These are phyloP conservation scores for Morpho achilles DNA, from an alignment of 2,888 invertebrate genomes.

Conservation along the genomic window DNA sequence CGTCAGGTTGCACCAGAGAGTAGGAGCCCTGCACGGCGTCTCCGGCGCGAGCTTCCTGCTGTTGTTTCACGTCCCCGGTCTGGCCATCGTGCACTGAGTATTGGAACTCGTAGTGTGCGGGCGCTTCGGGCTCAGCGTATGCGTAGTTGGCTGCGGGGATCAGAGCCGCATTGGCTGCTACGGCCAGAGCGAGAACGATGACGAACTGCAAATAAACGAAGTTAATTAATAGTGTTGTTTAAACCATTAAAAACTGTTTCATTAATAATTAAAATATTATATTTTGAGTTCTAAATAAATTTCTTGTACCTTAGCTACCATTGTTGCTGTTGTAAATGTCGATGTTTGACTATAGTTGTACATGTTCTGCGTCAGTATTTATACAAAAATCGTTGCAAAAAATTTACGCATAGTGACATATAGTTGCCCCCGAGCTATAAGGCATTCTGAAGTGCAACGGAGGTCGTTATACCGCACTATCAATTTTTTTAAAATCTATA, in stretches of 20 bases:
- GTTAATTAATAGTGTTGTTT: not conserved
- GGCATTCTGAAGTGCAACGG: slow-evolving; percentile 40
- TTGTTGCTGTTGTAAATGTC: slow-evolving; percentile 51
- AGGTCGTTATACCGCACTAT: slow-evolving; percentile 31
- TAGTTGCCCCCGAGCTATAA: slow-evolving; percentile 34
- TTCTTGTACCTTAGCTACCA: slow-evolving; percentile 57
- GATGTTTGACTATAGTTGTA: slow-evolving; percentile 47
- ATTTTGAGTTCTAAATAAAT: not conserved
- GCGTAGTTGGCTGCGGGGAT: slow-evolving; percentile 49
- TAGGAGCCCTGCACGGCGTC: slow-evolving; percentile 68
- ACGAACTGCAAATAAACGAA: slow-evolving; percentile 16
- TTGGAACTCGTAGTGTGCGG: slow-evolving; percentile 64
- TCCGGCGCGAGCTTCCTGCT: slow-evolving; percentile 63
- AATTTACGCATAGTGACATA: slow-evolving; percentile 36
- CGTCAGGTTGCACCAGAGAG: slow-evolving; percentile 72
- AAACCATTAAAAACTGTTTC: not conserved
- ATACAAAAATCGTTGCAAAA: slow-evolving; percentile 44
- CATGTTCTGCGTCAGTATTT: slow-evolving; percentile 44
- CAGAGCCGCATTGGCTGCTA: slow-evolving; percentile 34
- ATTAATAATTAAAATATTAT: slow-evolving; percentile 11
- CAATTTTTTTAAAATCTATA: too few species aligned
- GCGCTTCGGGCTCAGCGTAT: slow-evolving; percentile 54
- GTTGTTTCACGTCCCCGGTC: slow-evolving; percentile 68
- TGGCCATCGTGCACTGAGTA: slow-evolving; percentile 67
- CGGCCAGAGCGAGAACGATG: slow-evolving; percentile 24